Percentiles rank a stretch among this genome's conserved stretches.
These are phyloP conservation scores for Phylloscopus trochilus DNA, from an alignment of 2,113 vertebrate species.

Conservation along the genomic window DNA sequence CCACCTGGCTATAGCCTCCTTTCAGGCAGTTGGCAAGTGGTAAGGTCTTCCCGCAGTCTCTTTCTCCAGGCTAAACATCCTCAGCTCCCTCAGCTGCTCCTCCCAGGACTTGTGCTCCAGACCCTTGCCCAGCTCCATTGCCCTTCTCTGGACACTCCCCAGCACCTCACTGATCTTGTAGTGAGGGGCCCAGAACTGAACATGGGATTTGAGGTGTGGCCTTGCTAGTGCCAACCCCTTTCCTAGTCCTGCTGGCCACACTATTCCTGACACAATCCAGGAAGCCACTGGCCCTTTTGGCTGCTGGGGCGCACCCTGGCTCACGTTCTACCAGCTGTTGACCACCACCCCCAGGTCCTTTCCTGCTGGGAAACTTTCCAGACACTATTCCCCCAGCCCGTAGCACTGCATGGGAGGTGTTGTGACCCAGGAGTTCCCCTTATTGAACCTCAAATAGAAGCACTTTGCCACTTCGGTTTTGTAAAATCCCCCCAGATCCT, in stretches of 20 bases:
- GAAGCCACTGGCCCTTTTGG: neutral
- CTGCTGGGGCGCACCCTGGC: neutral
- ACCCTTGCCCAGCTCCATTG: neutral
- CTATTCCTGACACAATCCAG: neutral
- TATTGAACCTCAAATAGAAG: neutral
- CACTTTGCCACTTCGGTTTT: neutral
- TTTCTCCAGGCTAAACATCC: neutral
- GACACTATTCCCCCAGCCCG: neutral
- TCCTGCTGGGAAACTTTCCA: neutral
- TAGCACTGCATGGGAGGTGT: neutral
- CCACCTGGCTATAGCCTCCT: neutral
- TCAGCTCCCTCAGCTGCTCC: neutral
- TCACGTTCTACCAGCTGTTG: neutral
- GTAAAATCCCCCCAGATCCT: neutral
- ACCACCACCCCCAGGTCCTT: neutral
- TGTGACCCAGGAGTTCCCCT: neutral
- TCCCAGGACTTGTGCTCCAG: neutral
- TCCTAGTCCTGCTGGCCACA: neutral
- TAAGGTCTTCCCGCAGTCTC: neutral
- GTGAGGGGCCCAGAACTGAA: neutral
- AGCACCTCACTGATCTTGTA: neutral
- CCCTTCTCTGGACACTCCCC: neutral
- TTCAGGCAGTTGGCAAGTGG: neutral
- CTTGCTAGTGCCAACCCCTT: neutral
- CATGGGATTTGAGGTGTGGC: neutral